Base-by-base conservation (phyloP, 35 echinoderm and acorn worm genomes). In the Acanthaster planci region DNA sequence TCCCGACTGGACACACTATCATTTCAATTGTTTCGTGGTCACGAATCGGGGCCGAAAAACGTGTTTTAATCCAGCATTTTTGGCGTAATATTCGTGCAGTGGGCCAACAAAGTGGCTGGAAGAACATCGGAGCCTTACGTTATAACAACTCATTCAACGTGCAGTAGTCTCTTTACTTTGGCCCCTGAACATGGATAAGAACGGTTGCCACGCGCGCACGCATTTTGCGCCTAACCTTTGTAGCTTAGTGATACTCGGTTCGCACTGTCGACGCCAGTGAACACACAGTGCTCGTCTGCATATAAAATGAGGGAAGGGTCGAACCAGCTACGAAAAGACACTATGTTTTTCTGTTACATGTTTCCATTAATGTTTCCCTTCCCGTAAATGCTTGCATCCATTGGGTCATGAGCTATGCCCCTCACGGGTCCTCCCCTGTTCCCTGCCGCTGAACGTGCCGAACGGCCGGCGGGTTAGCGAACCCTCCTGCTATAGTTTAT, bases 141-240 rank as follows among this genome's bases (percentile, higher is more conserved):
- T 31, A 72, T 12, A 72, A 8, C 2, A 35, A 72, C 14, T 31
- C 18, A 72, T 34, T 34, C 42, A 47, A 47, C 42, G 34, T 31
- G 64, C 64, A 72, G 64, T 72, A 72, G 64, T 72, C 64, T 72
- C 64, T 72, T 72, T 72, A 72, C 64, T 72, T 72, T 72, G 64
- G 64, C 64, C 64, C 64, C 64, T 72, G 64, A 72, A 72, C 64
- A 72, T 72, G 64, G 64, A 72, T 34, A 72, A 36, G 10, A 31
- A 9, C 29, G 64, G 22, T 72, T 19, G 30, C 64, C 14, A 7
- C 64, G 23, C 64, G 34, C 64, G 30, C 29, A 72, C 29, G 64
- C 64, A 72, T 29, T 21, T 14, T 72, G 64, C 64, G 34, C 64
- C 22, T 72, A 72, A 72, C 64, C 64, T 72, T 34, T 72, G 64